These are phyloP conservation scores for Tridacna gigas DNA, from an alignment of 2,888 invertebrate species.

Conservation along the genomic window DNA sequence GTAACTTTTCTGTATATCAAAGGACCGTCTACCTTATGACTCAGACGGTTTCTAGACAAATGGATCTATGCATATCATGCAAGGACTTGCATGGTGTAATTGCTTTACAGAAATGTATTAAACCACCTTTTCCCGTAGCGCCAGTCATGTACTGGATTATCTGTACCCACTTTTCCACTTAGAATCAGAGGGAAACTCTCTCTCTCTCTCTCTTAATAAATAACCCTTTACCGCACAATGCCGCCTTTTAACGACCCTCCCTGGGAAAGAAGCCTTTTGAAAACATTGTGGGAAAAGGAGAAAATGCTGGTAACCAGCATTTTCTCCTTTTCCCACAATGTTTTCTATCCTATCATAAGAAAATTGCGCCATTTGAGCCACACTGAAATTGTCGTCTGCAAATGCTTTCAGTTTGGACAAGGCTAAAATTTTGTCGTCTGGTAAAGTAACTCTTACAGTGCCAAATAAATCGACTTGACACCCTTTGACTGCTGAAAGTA, in stretches of 20 bases:
- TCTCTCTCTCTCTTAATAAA: background rate
- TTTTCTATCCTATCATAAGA: background rate
- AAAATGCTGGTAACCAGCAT: background rate
- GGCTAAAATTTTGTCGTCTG: background rate
- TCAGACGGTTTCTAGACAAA: no score
- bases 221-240: background rate
- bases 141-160: no score
- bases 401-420: background rate
- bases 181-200: no score
- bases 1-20: no score
- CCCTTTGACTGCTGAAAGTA: background rate
- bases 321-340: slow-evolving; percentile 1
- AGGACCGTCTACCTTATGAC: no score
- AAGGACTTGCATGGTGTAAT: no score
- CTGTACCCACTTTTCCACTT: no score
- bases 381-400: background rate
- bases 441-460: background rate
- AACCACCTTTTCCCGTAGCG: no score
- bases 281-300: background rate
- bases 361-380: background rate
- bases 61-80: no score
- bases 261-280: background rate
- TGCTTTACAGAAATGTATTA: no score
- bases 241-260: background rate
- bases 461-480: background rate